phyloP scores from a whole-genome alignment of 2,113 vertebrate genomes.

The Morphnarchus princeps region DNA sequence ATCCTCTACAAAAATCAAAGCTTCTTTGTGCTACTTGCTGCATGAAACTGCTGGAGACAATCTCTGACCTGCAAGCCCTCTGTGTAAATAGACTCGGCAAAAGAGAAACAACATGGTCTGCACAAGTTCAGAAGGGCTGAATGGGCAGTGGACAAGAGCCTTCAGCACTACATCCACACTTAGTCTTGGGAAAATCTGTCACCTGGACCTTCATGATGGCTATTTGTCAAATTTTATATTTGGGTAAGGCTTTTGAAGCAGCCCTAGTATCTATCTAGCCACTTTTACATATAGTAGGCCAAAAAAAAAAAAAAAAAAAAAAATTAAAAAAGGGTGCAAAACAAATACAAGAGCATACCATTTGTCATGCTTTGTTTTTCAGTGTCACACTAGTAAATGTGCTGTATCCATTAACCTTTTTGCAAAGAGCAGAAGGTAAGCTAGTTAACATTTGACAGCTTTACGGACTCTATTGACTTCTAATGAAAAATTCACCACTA shows the following conservation, averaged over 20 bases:
- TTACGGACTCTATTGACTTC: slow-evolving; percentile 59
- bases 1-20: neutral
- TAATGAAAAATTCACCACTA: slow-evolving; percentile 74
- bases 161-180: rapidly evolving
- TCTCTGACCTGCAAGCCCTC: neutral
- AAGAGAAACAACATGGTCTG: neutral
- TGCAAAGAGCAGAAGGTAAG: slow-evolving; percentile 73
- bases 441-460: slow-evolving; percentile 76
- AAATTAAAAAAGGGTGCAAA: slow-evolving; percentile 2
- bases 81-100: neutral
- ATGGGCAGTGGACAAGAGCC: neutral
- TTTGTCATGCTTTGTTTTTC: slow-evolving; percentile 73
- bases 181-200: neutral
- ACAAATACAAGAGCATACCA: slow-evolving; percentile 43
- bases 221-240: neutral
- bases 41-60: neutral
- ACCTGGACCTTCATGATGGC: neutral
- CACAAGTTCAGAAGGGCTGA: neutral
- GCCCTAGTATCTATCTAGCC: neutral
- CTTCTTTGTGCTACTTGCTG: neutral
- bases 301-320: neutral
- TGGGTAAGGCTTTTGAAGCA: neutral
- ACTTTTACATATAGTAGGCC: neutral
- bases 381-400: slow-evolving; percentile 71
- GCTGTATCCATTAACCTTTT: slow-evolving; percentile 82